Evolutionary conservation across 2,888 invertebrate genomes (phyloP).

Genomic region (Synanthedon myopaeformis): DNA sequence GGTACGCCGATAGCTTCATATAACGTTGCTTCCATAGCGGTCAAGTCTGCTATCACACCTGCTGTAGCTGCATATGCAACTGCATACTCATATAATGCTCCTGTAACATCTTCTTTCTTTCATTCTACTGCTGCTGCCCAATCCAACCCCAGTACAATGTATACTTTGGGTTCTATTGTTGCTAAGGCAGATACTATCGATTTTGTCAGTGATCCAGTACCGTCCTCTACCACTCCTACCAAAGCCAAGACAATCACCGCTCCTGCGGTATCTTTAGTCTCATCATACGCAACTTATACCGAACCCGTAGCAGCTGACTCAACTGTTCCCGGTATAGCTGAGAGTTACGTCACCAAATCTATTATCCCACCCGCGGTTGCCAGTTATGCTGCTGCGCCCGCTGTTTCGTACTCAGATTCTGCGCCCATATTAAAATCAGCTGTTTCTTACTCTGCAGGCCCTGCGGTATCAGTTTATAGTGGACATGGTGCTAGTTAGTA

Average conservation of each 20-base stretch:
- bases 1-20: constrained; percentile 5
- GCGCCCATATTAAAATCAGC: constrained; percentile 7
- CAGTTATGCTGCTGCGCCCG: constrained; percentile 7
- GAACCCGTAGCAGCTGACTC: constrained; percentile 20
- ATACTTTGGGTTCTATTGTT: too few relatives aligned
- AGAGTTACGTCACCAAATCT: constrained; percentile 6
- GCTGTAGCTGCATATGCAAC: constrained; percentile 13
- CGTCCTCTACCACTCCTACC: constrained; percentile 20
- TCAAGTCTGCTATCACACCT: constrained; percentile 25
- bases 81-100: not conserved
- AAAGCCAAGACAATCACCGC: constrained; percentile 29
- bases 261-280: constrained; percentile 16
- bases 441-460: not conserved
- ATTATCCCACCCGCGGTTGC: constrained; percentile 22
- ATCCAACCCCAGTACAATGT: too few relatives aligned
- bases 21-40: constrained; percentile 1
- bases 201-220: not conserved
- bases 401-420: constrained; percentile 12
- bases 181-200: too few relatives aligned
- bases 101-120: too few relatives aligned
- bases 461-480: not conserved
- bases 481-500: constrained; percentile 9
- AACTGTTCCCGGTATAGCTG: constrained; percentile 32
- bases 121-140: too few relatives aligned
- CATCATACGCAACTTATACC: constrained; percentile 20